phyloP scores from a whole-genome alignment of 2,888 invertebrate genomes.

The Caprella mutica region DNA sequence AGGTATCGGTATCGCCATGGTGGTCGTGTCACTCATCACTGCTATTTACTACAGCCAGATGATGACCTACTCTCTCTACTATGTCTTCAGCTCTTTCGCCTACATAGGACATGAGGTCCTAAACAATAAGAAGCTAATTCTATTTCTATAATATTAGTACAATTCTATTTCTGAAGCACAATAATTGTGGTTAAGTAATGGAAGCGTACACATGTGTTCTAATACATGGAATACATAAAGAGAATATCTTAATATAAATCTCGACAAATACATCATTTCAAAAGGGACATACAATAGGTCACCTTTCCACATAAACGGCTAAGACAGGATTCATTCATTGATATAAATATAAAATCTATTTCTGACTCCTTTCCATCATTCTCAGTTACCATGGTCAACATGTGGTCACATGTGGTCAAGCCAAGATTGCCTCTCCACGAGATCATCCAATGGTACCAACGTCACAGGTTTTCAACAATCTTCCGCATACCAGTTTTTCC shows the following conservation, averaged over 20 bases:
- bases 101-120: constrained; percentile 26
- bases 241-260: too few relatives aligned
- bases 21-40: constrained; percentile 55
- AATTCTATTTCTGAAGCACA: too few relatives aligned
- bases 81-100: constrained; percentile 56
- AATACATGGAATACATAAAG: too few relatives aligned
- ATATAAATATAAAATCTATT: too few relatives aligned
- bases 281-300: too few relatives aligned
- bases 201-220: too few relatives aligned
- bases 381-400: constrained; percentile 5
- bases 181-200: too few relatives aligned
- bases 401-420: constrained; percentile 4
- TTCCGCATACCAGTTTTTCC: constrained; percentile 3
- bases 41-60: constrained; percentile 70
- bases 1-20: constrained; percentile 49
- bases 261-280: too few relatives aligned
- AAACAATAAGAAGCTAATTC: too few relatives aligned
- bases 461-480: background rate
- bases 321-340: too few relatives aligned
- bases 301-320: too few relatives aligned
- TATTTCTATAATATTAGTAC: too few relatives aligned
- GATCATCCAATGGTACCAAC: background rate
- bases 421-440: constrained; percentile 6
- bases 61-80: constrained; percentile 64
- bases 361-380: background rate